phyloP scores from a whole-genome alignment of 2,888 invertebrate species.

The Lithosia quadra region DNA sequence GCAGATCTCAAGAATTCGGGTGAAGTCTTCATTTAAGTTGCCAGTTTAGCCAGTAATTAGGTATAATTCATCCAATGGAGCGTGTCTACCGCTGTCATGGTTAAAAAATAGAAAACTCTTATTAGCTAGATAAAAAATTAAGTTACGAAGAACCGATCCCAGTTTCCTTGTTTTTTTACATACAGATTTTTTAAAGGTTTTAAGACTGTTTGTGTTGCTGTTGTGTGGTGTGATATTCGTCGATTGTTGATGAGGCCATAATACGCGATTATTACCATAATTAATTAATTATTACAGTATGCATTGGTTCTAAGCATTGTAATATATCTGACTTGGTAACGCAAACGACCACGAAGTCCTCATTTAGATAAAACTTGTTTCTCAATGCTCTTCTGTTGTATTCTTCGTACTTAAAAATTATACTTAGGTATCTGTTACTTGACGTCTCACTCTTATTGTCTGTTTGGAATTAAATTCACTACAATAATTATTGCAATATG shows the following conservation, averaged over 20 bases:
- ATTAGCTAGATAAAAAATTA: neutral
- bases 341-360: too few relatives aligned
- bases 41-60: neutral
- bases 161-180: neutral
- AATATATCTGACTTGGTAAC: neutral
- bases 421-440: neutral
- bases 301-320: neutral
- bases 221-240: neutral
- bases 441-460: neutral
- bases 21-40: neutral
- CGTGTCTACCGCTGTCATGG: neutral
- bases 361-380: too few relatives aligned
- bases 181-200: neutral
- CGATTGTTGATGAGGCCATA: neutral
- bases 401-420: too few relatives aligned
- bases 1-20: neutral
- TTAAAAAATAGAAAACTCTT: neutral
- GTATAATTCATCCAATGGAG: neutral
- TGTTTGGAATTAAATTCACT: neutral
- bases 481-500: neutral
- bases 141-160: neutral
- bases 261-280: neutral
- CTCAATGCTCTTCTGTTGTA: neutral
- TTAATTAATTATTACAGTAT: too few relatives aligned
- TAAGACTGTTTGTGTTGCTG: neutral